Evolutionary conservation across 2,888 invertebrate species (phyloP).

Genomic region (Mythimna loreyi): DNA sequence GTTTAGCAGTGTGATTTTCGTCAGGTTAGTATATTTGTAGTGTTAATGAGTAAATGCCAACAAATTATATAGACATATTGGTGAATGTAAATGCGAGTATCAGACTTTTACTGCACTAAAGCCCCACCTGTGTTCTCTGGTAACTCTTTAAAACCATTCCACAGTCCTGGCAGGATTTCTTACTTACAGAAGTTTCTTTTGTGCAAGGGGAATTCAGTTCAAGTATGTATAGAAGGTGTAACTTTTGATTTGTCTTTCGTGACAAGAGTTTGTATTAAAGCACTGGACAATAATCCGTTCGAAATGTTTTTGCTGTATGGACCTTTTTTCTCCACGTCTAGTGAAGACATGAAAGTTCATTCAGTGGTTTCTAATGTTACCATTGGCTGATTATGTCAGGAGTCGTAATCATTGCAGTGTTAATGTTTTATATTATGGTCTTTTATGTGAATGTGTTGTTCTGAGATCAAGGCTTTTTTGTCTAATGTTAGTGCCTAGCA

Average conservation of each 20-base stretch:
- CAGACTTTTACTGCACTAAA: too few relatives aligned
- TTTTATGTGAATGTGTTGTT: too few relatives aligned
- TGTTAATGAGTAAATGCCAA: conserved; percentile 18
- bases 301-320: background rate
- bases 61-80: conserved; percentile 19
- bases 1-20: conserved; percentile 32
- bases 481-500: too few relatives aligned
- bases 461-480: too few relatives aligned
- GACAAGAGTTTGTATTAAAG: background rate
- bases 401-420: background rate
- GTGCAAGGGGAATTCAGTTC: background rate
- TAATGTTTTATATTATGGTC: background rate
- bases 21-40: conserved; percentile 33
- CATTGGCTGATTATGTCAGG: background rate
- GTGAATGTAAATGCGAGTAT: background rate
- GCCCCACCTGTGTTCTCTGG: too few relatives aligned
- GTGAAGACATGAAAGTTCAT: background rate
- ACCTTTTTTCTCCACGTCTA: background rate
- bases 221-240: conserved; percentile 8
- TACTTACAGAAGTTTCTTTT: conserved; percentile 1
- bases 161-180: background rate
- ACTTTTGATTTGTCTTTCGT: conserved; percentile 20
- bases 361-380: background rate
- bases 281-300: background rate
- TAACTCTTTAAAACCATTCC: background rate